phyloP scores from a whole-genome alignment of 35 echinoderm and acorn worm species.

The Heliocidaris tuberculata region DNA sequence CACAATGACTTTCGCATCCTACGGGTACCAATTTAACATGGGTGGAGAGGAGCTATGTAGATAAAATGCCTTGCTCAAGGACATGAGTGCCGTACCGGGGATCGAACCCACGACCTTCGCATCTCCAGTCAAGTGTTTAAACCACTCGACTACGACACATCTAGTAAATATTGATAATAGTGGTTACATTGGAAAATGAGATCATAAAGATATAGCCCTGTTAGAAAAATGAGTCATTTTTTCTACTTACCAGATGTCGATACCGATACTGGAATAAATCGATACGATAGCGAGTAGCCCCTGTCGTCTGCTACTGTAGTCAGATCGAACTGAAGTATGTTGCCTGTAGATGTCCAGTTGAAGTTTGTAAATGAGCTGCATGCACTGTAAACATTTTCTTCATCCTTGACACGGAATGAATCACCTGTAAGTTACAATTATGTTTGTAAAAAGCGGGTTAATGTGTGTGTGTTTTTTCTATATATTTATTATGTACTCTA shows the following conservation, averaged over 20 bases:
- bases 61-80: too few relatives aligned
- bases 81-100: too few relatives aligned
- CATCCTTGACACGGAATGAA: constrained; percentile 24
- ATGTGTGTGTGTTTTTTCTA: background rate
- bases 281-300: constrained; percentile 31
- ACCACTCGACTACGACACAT: too few relatives aligned
- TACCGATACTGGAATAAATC: background rate
- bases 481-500: background rate
- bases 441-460: background rate
- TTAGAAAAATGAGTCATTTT: too few relatives aligned
- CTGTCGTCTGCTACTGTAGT: background rate
- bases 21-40: too few relatives aligned
- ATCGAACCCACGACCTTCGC: too few relatives aligned
- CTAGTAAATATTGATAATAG: background rate
- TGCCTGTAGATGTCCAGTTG: constrained; percentile 40
- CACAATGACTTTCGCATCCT: too few relatives aligned
- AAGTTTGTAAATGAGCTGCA: constrained; percentile 39
- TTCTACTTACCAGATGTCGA: constrained; percentile 22
- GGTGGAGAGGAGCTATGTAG: too few relatives aligned
- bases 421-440: background rate
- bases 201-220: too few relatives aligned
- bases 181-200: too few relatives aligned
- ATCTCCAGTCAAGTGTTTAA: too few relatives aligned
- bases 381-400: constrained; percentile 32
- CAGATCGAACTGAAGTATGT: constrained; percentile 29